Conservation (phyloP, 2,797 vertebrate genomes). For the Sarcoramphus papa region DNA sequence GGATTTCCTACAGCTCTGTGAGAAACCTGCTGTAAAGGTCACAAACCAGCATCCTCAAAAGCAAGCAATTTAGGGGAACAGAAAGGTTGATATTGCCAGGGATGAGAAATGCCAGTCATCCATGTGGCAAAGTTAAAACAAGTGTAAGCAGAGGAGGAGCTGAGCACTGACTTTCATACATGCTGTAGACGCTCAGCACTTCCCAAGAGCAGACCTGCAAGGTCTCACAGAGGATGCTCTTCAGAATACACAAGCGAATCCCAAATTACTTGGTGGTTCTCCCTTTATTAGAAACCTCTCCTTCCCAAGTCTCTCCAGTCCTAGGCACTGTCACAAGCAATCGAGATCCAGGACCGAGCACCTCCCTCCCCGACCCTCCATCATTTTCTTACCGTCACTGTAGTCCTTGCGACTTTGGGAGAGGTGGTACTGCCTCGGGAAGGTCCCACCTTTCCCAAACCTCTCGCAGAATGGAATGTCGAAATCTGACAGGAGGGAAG, state of each 20-base stretch:
- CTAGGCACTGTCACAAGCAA: neutral
- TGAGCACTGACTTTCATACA: neutral
- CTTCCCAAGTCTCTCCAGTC: neutral
- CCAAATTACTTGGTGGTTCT: neutral
- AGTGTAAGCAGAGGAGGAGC: neutral
- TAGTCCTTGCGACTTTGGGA: conserved; percentile 90
- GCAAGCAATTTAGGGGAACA: neutral
- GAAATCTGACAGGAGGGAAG: conserved; percentile 54
- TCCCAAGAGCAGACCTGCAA: neutral
- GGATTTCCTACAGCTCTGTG: neutral
- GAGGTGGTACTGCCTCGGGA: conserved; percentile 88
- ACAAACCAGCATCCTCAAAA: neutral
- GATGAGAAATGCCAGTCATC: neutral
- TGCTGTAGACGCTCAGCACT: neutral
- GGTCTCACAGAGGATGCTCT: neutral
- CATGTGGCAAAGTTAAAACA: neutral
- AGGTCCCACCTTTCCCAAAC: conserved; percentile 90
- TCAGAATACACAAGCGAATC: neutral
- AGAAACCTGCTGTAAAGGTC: neutral
- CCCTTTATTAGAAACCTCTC: neutral
- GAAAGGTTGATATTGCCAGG: neutral
- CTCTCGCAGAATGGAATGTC: conserved; percentile 69
- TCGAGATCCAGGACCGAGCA: rapidly evolving
- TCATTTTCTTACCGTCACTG: conserved; percentile 80
- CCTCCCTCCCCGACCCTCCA: neutral